A percentile compares a stretch with the other conserved stretches of the same genome.
Evolutionary conservation across 92 coral and sea anemone genomes (phyloP).

Genomic region (Porites cylindrica): DNA sequence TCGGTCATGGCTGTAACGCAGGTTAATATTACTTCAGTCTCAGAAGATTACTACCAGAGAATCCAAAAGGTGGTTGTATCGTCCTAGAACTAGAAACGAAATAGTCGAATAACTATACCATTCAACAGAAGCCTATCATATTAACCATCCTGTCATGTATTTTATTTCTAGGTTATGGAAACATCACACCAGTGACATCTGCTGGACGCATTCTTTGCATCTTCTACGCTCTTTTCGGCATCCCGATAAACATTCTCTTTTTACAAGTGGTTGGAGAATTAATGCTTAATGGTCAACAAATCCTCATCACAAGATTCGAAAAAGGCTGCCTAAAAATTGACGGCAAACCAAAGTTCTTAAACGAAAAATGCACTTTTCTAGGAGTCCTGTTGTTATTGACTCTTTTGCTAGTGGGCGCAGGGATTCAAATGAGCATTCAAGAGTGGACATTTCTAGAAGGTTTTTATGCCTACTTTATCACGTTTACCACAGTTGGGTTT

Average conservation of each 20-base stretch:
- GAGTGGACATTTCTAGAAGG: slow-evolving; percentile 69
- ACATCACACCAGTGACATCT: slow-evolving; percentile 59
- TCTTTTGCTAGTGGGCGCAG: slow-evolving; percentile 25
- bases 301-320: slow-evolving; percentile 43
- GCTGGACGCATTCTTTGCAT: slow-evolving; percentile 56
- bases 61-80: no score
- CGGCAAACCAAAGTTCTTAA: slow-evolving; percentile 9
- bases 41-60: no score
- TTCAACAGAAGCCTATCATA: not conserved
- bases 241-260: slow-evolving; percentile 48
- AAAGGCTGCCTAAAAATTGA: slow-evolving; percentile 22
- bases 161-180: slow-evolving; percentile 61
- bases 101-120: no score
- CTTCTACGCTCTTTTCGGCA: slow-evolving; percentile 65
- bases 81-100: no score
- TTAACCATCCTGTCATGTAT: not conserved
- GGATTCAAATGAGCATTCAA: slow-evolving; percentile 22
- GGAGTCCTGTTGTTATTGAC: slow-evolving; percentile 20
- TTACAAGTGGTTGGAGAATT: slow-evolving; percentile 44
- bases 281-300: slow-evolving; percentile 17
- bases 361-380: slow-evolving; percentile 32
- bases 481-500: slow-evolving; percentile 51
- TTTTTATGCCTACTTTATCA: slow-evolving; percentile 42
- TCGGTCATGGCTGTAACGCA: no score
- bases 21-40: no score